phyloP scores from a whole-genome alignment of 2,113 vertebrate genomes.

The Fregetta grallaria region DNA sequence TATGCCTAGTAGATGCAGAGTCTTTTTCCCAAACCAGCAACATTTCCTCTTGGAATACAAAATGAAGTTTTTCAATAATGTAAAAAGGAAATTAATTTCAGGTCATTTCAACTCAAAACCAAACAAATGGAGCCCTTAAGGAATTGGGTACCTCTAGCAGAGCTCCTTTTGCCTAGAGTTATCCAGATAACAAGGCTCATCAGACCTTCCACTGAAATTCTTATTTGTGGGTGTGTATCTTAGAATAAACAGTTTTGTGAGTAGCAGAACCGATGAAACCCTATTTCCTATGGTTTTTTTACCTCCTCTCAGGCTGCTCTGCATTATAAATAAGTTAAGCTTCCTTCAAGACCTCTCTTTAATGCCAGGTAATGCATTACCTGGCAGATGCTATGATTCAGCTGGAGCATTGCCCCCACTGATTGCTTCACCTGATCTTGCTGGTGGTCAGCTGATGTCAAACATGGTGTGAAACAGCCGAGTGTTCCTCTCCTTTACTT shows the following conservation, averaged over 20 bases:
- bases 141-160: background rate
- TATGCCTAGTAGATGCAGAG: background rate
- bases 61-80: background rate
- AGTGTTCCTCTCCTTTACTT: background rate
- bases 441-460: background rate
- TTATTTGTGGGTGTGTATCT: background rate
- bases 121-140: background rate
- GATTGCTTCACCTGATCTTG: background rate
- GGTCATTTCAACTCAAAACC: background rate
- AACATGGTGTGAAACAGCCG: background rate
- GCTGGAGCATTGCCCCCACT: background rate
- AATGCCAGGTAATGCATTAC: background rate
- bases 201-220: background rate
- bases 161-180: background rate
- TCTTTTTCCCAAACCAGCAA: background rate
- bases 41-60: background rate
- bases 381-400: background rate
- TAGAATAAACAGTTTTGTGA: background rate
- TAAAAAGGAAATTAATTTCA: slow-evolving; percentile 5
- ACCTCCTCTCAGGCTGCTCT: background rate
- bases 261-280: background rate
- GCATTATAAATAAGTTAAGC: background rate
- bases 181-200: background rate
- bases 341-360: background rate
- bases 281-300: background rate